phyloP scores from a whole-genome alignment of 2,113 vertebrate species.

The Paratilapia polleni region DNA sequence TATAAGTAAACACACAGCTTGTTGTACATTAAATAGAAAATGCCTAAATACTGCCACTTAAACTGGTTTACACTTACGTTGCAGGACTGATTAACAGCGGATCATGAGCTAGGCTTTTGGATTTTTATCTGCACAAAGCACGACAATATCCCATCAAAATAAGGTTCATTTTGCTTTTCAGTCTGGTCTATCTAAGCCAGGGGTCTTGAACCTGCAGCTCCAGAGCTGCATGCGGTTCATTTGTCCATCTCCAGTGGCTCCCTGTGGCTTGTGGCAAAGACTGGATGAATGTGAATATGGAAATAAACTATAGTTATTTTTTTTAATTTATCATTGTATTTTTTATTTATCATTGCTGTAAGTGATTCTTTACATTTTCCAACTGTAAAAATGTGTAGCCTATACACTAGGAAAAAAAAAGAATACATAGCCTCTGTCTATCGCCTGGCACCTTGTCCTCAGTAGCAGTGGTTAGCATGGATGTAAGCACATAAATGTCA shows the following conservation, averaged over 20 bases:
- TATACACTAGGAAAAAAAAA: background rate
- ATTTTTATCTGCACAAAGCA: background rate
- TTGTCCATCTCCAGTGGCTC: background rate
- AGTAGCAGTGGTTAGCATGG: too few species aligned
- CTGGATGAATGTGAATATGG: background rate
- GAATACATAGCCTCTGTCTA: background rate
- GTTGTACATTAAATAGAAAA: background rate
- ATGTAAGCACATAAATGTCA: background rate
- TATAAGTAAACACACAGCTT: background rate
- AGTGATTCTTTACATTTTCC: background rate
- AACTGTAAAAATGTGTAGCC: background rate
- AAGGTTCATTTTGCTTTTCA: background rate
- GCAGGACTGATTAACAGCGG: background rate
- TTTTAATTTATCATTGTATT: background rate
- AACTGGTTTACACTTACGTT: background rate
- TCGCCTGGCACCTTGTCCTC: background rate
- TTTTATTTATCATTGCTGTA: background rate
- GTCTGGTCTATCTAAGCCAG: background rate
- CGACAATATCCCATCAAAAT: background rate
- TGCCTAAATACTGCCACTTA: background rate
- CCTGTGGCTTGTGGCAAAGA: background rate
- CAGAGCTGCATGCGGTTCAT: background rate
- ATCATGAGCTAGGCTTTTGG: background rate
- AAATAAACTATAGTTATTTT: background rate
- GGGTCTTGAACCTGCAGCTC: background rate